Evolutionary conservation across 2,888 invertebrate species (phyloP).

Genomic region (Gasteruption jaculator): DNA sequence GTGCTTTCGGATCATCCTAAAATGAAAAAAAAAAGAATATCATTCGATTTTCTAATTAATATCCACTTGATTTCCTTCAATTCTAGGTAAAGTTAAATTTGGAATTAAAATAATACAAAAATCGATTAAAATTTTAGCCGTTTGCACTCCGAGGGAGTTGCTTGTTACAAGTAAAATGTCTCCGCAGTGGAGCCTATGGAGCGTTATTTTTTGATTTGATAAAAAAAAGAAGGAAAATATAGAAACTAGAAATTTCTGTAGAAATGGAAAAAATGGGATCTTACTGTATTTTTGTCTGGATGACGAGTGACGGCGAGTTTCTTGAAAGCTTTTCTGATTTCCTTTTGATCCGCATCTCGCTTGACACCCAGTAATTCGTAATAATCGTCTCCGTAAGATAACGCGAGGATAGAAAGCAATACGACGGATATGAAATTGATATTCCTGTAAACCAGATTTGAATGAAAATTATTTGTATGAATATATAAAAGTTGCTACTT

Average conservation of each 20-base stretch:
- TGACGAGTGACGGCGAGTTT: constrained; percentile 70
- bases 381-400: constrained; percentile 53
- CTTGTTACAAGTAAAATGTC: too few relatives aligned
- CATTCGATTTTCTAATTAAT: constrained; percentile 2
- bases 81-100: too few relatives aligned
- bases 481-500: too few relatives aligned
- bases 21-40: constrained; percentile 17
- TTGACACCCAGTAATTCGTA: constrained; percentile 67
- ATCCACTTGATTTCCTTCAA: background rate
- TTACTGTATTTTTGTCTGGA: constrained; percentile 70
- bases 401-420: constrained; percentile 22
- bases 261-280: constrained; percentile 11
- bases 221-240: too few relatives aligned
- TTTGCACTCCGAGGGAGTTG: too few relatives aligned
- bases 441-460: too few relatives aligned
- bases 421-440: constrained; percentile 6
- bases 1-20: constrained; percentile 70
- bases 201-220: background rate
- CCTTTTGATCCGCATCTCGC: constrained; percentile 63
- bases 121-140: too few relatives aligned
- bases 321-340: constrained; percentile 75
- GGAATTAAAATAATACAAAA: background rate
- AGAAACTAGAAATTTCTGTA: too few relatives aligned
- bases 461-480: too few relatives aligned
- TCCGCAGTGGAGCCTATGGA: too few relatives aligned